Evolutionary conservation across 2,888 invertebrate species (phyloP), one percentile per base, ranked within the genome.

Genomic region (Drosophila mulleri): DNA sequence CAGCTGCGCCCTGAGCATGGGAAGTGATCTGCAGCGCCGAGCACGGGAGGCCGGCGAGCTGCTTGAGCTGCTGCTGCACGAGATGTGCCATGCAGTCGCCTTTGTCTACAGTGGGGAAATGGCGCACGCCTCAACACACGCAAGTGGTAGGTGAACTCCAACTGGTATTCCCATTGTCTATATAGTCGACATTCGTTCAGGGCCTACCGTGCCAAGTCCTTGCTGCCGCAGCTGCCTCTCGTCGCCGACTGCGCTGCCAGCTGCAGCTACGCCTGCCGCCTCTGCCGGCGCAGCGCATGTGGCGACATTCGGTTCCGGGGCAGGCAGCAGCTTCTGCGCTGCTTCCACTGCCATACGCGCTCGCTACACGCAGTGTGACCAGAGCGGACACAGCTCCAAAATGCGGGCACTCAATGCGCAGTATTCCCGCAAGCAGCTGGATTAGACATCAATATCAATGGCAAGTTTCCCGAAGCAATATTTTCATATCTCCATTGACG

Each of bases 51-150:
- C 67, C 1, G 16, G 20, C 11, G 26, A 35, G 6, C 61, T 80
- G 11, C 18, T 80, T 32, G 64, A 66, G 16, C 48, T 39, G 26
- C 9, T 59, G 29, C 47, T 59, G 16, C 59, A 59, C 18, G 39
- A 59, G 39, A 59, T 59, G 61, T 80, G 81, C 35, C 80, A 80
- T 47, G 81, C 64, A 32, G 81, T 78, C 2, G 78, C 80, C 16
- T 80, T 61, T 26, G 14, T 80, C 2, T 81, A 45, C n/a, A 69
- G 70, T 23, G 56, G 67, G 1, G 80, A 80, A 44, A 47, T 58
- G 2, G 81, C 68, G n/a, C 80, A 80, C 18, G 80, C 20, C 66
- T 67, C 7, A 64, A 59, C n/a, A 78, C 78, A 16, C 56, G 65
- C 32, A 65, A 65, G 47, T 81, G 80, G 80, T 79, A 20, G 44